Evolutionary conservation across 2,113 vertebrate genomes (phyloP).

Genomic region (Aptenodytes forsteri): DNA sequence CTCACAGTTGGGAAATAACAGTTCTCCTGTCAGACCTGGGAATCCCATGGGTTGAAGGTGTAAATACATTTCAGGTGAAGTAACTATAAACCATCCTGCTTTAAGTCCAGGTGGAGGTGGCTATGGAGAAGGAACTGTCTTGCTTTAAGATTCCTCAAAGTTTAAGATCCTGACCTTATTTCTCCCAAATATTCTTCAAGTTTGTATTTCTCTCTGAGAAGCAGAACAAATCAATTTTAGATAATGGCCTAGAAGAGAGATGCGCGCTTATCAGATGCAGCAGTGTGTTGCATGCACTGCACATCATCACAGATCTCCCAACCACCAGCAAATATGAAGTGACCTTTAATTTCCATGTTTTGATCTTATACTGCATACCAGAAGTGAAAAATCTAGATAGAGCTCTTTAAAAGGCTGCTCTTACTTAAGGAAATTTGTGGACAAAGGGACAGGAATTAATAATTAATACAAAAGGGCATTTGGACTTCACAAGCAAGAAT

Average conservation of each 20-base stretch:
- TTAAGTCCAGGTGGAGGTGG: not conserved
- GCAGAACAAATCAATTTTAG: slow-evolving; percentile 36
- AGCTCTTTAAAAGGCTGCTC: not conserved
- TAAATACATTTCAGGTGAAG: slow-evolving; percentile 26
- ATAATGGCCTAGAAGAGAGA: slow-evolving; percentile 3
- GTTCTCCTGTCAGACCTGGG: not conserved
- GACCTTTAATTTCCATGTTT: not conserved
- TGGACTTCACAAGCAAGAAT: not conserved
- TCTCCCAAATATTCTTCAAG: slow-evolving; percentile 26
- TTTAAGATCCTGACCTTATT: slow-evolving; percentile 54
- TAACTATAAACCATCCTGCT: not conserved
- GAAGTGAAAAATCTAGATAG: not conserved
- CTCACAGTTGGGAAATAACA: not conserved
- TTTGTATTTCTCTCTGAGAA: slow-evolving; percentile 13
- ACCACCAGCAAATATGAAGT: not conserved
- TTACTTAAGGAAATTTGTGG: not conserved
- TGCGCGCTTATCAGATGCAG: not conserved
- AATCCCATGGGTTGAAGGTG: not conserved
- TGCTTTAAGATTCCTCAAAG: not conserved
- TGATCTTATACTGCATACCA: not conserved
- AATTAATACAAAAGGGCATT: not conserved
- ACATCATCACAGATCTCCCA: not conserved
- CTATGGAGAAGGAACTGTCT: not conserved
- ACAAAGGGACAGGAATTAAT: not conserved
- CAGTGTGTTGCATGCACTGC: not conserved